These are phyloP conservation scores for Andrena camellia DNA, from an alignment of 2,888 invertebrate species.

Conservation along the genomic window DNA sequence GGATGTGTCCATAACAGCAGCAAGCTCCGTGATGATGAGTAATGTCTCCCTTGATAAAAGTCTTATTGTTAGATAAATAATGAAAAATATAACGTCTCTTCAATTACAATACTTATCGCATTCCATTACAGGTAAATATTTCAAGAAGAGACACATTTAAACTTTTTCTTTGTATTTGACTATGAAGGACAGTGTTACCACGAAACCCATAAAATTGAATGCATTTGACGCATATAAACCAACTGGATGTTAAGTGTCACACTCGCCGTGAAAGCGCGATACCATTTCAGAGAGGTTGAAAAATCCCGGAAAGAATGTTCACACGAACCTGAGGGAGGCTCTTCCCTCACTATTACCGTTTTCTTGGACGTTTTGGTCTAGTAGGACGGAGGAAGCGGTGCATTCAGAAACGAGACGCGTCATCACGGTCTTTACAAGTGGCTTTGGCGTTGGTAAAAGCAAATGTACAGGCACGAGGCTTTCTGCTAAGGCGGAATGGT, in stretches of 20 bases:
- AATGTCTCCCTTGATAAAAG: no score
- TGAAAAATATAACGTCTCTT: no score
- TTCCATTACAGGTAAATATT: no score
- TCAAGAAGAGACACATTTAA: no score
- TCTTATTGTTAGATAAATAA: no score
- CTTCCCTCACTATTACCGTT: conserved; percentile 2
- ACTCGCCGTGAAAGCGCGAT: neutral
- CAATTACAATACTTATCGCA: no score
- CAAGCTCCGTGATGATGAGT: no score
- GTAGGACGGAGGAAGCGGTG: conserved; percentile 9
- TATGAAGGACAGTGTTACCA: no score
- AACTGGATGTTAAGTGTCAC: neutral
- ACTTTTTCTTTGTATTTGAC: no score
- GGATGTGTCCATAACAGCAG: no score
- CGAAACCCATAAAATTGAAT: no score
- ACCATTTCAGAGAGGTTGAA: neutral
- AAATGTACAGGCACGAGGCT: conserved; percentile 67
- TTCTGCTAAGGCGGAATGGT: conserved; percentile 74
- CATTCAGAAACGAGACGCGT: conserved; percentile 46
- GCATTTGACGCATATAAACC: neutral
- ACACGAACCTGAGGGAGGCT: neutral
- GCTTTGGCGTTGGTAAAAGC: conserved; percentile 63
- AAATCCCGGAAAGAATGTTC: conserved; percentile 5
- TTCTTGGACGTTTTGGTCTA: conserved; percentile 10
- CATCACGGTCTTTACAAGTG: conserved; percentile 60